Evolutionary conservation across 2,888 invertebrate genomes (phyloP).

Genomic region (Drosophila seclusa): DNA sequence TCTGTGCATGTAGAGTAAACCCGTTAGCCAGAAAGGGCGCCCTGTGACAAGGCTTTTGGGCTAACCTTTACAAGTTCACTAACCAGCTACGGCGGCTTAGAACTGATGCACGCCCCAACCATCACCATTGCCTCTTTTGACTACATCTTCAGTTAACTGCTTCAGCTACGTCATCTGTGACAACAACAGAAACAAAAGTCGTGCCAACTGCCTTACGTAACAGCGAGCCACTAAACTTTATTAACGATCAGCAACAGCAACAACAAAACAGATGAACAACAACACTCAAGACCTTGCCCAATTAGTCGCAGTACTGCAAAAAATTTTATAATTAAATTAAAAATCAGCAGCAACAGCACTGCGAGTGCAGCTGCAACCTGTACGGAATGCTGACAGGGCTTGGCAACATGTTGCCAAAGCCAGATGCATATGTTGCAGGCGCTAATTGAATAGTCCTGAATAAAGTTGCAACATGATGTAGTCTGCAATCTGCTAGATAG

Average conservation of each 20-base stretch:
- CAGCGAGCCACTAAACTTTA: slow-evolving; percentile 48
- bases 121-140: slow-evolving; percentile 3
- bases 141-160: slow-evolving; percentile 11
- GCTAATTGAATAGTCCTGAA: slow-evolving; percentile 31
- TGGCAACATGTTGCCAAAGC: slow-evolving; percentile 46
- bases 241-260: slow-evolving; percentile 34
- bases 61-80: slow-evolving; percentile 63
- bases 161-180: slow-evolving; percentile 15
- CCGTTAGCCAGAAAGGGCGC: slow-evolving; percentile 32
- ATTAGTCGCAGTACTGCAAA: slow-evolving; percentile 52
- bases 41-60: slow-evolving; percentile 44
- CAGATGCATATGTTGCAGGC: slow-evolving; percentile 45
- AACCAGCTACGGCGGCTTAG: slow-evolving; percentile 27
- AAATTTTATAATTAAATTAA: slow-evolving; percentile 46
- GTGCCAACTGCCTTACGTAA: slow-evolving; percentile 30
- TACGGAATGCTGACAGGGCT: slow-evolving; percentile 32
- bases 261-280: background rate
- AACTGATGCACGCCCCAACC: slow-evolving; percentile 39
- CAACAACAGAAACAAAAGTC: slow-evolving; percentile 7
- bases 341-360: slow-evolving; percentile 1
- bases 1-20: slow-evolving; percentile 4
- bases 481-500: slow-evolving; percentile 3
- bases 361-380: slow-evolving; percentile 21
- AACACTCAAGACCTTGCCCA: slow-evolving; percentile 69
- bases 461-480: background rate